phyloP scores from a whole-genome alignment of 2,888 invertebrate species.

The Muschampia plurimacula region DNA sequence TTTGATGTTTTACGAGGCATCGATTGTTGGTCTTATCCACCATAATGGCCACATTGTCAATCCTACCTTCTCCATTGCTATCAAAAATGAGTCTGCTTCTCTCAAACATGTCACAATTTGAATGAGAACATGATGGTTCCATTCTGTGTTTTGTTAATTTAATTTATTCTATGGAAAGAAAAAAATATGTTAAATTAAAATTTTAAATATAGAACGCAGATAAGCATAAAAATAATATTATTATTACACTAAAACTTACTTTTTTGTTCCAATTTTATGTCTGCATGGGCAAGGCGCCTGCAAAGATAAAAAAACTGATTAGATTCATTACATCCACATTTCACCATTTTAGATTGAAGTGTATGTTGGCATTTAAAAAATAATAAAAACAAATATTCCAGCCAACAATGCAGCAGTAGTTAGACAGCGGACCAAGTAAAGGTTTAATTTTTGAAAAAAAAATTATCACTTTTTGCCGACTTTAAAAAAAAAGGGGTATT shows the following conservation, averaged over 20 bases:
- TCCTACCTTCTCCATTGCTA: conserved; percentile 68
- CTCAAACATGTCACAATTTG: conserved; percentile 66
- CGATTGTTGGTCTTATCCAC: conserved; percentile 55
- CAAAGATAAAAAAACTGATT: conserved; percentile 4
- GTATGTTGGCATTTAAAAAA: too few relatives aligned
- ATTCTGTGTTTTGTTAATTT: conserved; percentile 57
- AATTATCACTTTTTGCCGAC: too few relatives aligned
- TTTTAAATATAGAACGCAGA: neutral
- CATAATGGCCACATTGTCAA: conserved; percentile 63
- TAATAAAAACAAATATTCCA: too few relatives aligned
- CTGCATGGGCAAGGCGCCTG: conserved; percentile 25
- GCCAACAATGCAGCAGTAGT: too few relatives aligned
- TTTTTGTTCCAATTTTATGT: conserved; percentile 16
- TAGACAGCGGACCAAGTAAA: too few relatives aligned
- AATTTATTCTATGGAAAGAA: conserved; percentile 3
- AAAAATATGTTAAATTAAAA: neutral
- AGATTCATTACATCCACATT: neutral
- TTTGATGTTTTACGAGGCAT: too few relatives aligned
- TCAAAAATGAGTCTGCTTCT: conserved; percentile 60
- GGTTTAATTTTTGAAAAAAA: too few relatives aligned
- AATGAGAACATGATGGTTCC: conserved; percentile 79
- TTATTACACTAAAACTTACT: conserved; percentile 5
- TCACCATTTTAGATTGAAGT: too few relatives aligned
- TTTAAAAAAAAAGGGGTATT: too few relatives aligned
- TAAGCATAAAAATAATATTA: neutral